Evolutionary conservation across 2,888 invertebrate genomes (phyloP).

Genomic region (Saturnia japonica): DNA sequence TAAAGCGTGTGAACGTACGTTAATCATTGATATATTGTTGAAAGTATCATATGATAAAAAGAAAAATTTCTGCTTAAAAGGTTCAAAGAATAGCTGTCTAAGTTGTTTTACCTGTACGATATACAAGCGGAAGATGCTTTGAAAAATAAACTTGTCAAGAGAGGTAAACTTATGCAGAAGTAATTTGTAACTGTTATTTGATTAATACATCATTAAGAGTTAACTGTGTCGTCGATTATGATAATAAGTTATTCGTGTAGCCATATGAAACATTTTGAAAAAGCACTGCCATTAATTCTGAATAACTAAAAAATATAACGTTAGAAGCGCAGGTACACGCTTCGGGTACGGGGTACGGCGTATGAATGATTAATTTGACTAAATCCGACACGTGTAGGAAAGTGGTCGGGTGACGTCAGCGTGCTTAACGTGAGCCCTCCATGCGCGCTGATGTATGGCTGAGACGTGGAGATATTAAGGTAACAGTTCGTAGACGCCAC

Average conservation of each 20-base stretch:
- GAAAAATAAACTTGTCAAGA: too few relatives aligned
- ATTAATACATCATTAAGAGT: too few relatives aligned
- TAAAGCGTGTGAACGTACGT: constrained; percentile 4
- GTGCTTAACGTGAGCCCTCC: not conserved
- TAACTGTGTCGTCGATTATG: too few relatives aligned
- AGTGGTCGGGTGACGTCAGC: constrained; percentile 12
- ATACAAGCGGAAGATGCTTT: too few relatives aligned
- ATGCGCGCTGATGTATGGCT: constrained; percentile 1
- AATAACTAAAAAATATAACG: constrained; percentile 2
- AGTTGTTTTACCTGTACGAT: too few relatives aligned
- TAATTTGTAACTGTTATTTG: too few relatives aligned
- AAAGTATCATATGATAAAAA: too few relatives aligned
- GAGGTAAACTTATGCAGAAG: too few relatives aligned
- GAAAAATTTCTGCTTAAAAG: too few relatives aligned
- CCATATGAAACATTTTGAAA: not conserved
- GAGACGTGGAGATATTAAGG: constrained; percentile 8
- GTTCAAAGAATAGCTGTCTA: too few relatives aligned
- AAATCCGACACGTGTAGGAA: constrained; percentile 18
- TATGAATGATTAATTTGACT: constrained; percentile 18
- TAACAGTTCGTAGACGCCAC: not conserved
- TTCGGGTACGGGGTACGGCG: too few relatives aligned
- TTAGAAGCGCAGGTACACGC: not conserved
- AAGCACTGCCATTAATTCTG: not conserved
- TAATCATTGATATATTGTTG: not conserved
- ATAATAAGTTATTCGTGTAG: not conserved